Percentiles rank a stretch among this genome's conserved stretches.
phyloP scores from a whole-genome alignment of 2,113 vertebrate species.

The Bos taurus region DNA sequence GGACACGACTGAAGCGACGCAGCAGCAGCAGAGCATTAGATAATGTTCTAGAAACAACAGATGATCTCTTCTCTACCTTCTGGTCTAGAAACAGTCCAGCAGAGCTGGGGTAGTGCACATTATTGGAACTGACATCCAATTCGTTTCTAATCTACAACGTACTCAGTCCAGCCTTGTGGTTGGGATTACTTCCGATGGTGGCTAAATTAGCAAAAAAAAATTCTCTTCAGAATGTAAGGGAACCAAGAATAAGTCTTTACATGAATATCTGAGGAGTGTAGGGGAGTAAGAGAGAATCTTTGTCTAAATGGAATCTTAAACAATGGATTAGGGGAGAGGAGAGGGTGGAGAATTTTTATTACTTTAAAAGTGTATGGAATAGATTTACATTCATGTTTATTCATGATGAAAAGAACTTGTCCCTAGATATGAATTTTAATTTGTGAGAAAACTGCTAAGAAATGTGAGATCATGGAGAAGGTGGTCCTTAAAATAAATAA shows the following conservation, averaged over 20 bases:
- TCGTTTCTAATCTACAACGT: neutral
- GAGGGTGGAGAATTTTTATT: slow-evolving; percentile 42
- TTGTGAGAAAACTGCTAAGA: slow-evolving; percentile 56
- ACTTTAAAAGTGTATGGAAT: slow-evolving; percentile 39
- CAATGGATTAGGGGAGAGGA: slow-evolving; percentile 31
- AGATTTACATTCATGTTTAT: slow-evolving; percentile 69
- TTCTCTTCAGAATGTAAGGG: neutral
- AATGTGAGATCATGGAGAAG: slow-evolving; percentile 59
- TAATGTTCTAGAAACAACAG: neutral
- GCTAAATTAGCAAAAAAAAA: neutral
- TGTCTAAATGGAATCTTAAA: slow-evolving; percentile 35
- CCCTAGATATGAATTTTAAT: slow-evolving; percentile 58
- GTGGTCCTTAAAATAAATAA: slow-evolving; percentile 23
- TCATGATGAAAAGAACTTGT: slow-evolving; percentile 59
- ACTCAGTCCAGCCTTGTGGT: neutral
- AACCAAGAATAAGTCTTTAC: neutral
- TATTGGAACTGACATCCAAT: neutral
- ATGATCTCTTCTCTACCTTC: neutral
- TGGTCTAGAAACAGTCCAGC: neutral
- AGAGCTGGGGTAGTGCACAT: neutral
- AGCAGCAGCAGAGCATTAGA: neutral
- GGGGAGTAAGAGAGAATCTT: neutral
- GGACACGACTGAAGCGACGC: too few species aligned
- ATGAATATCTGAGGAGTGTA: neutral
- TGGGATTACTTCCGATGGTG: neutral